These are phyloP conservation scores for Sylvietta virens DNA, from an alignment of 2,113 vertebrate genomes.

Conservation along the genomic window DNA sequence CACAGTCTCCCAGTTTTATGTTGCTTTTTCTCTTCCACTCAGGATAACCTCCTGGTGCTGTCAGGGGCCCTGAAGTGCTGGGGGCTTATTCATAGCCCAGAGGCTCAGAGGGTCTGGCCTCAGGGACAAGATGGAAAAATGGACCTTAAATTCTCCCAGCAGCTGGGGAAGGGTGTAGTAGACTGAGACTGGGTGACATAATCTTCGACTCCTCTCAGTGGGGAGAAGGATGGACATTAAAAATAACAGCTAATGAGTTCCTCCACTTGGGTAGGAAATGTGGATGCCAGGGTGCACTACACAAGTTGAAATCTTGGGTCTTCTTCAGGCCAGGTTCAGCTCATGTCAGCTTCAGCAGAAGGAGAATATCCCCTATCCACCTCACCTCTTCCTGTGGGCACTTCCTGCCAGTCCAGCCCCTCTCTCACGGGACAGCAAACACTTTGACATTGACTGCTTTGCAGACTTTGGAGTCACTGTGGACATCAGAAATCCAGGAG, in stretches of 20 bases:
- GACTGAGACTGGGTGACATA: background rate
- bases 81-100: background rate
- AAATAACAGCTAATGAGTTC: background rate
- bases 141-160: background rate
- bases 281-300: background rate
- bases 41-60: background rate
- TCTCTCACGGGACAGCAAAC: background rate
- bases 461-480: background rate
- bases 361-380: background rate
- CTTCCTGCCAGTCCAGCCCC: background rate
- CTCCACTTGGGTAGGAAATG: background rate
- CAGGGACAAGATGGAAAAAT: background rate
- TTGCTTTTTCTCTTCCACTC: background rate
- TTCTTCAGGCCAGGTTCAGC: background rate
- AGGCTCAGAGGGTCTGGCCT: background rate
- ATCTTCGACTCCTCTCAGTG: background rate
- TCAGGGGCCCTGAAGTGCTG: background rate
- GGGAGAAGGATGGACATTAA: background rate
- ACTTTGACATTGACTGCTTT: background rate
- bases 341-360: background rate
- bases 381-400: background rate
- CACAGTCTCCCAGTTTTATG: background rate
- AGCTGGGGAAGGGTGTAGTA: background rate
- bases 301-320: background rate
- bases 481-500: background rate